Evolutionary conservation across 2,113 vertebrate species (phyloP).

Genomic region (Phasianus colchicus): DNA sequence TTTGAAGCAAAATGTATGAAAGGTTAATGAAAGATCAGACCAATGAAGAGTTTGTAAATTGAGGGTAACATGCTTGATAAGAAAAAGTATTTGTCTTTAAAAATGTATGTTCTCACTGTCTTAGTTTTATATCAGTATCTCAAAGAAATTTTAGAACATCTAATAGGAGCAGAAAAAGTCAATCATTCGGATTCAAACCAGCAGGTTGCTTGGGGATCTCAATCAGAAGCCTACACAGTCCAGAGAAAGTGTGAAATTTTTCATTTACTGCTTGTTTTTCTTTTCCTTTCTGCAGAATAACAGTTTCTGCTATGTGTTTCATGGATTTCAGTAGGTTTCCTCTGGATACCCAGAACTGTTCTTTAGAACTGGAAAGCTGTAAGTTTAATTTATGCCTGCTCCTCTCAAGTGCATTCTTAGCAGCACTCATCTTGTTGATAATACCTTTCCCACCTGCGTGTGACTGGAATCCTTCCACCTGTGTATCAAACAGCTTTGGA

Average conservation of each 20-base stretch:
- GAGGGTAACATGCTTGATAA: neutral
- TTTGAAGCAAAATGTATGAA: neutral
- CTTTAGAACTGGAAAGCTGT: conserved; percentile 95
- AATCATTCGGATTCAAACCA: neutral
- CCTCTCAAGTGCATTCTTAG: neutral
- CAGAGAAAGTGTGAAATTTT: neutral
- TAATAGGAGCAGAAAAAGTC: neutral
- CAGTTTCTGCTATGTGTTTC: conserved; percentile 90
- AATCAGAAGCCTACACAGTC: neutral
- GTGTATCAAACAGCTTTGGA: neutral
- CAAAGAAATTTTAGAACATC: neutral
- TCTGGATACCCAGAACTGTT: conserved; percentile 93
- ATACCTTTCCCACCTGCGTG: neutral
- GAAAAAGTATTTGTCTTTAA: neutral
- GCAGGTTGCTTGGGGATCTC: neutral
- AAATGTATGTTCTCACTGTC: neutral
- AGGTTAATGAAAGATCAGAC: neutral
- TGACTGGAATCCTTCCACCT: neutral
- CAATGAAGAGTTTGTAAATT: neutral
- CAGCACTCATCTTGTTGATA: neutral
- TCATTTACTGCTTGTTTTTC: neutral
- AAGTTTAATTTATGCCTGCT: conserved; percentile 70
- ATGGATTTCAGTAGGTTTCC: conserved; percentile 97
- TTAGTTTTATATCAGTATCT: neutral
- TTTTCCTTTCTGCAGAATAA: conserved; percentile 83